Base-by-base conservation (phyloP, 1,140 invertebrate species). In the Macrobrachium nipponense region DNA sequence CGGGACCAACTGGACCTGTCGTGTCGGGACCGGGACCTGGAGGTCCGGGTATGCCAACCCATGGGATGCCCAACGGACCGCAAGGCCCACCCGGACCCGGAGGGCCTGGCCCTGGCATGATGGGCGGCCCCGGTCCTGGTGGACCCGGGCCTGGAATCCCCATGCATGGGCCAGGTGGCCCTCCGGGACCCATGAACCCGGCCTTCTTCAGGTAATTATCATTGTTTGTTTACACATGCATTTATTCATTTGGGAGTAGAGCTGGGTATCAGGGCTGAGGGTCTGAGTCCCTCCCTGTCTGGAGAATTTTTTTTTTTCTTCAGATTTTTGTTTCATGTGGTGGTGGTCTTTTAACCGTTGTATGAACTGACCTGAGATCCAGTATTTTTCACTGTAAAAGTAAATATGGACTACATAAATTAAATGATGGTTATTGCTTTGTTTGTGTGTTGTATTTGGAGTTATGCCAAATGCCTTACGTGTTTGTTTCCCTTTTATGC, bases 141-240 rank as follows among this genome's bases (percentile, higher is more conserved):
- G 64, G 64, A 68, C 64, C 64, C n/a, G 82, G 82, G 7, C 88
- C 88, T n/a, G 88, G 88, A 20, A 89, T 89, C 78, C 85, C 88
- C 27, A 89, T 89, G 88, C 88, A 89, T 77, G 88, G 88, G 12
- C 88, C 88, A 23, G 80, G 75, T n/a, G 86, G 80, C 0, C 86
- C 86, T 23, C 88, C 86, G 66, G 88, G 88, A 59, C 88, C 82
- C 64, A 89, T 89, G 86, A 89, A 89, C 75, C 88, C 88, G 8
- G 87, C 86, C 66, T 89, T 89, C 76, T 89, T 89, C 88, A 89
- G 88, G 88, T 89, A 86, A 86, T 77, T 76, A 61, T 10, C 11
- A 7, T 75, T 66, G 18, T 51, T 60, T 51, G 51, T 58, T 72
- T n/a, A 17, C 72, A 44, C n/a, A 12, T 18, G 66, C 18, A 20